Conservation (phyloP, 1,140 invertebrate species). For the Rhagoletis pomonella region DNA sequence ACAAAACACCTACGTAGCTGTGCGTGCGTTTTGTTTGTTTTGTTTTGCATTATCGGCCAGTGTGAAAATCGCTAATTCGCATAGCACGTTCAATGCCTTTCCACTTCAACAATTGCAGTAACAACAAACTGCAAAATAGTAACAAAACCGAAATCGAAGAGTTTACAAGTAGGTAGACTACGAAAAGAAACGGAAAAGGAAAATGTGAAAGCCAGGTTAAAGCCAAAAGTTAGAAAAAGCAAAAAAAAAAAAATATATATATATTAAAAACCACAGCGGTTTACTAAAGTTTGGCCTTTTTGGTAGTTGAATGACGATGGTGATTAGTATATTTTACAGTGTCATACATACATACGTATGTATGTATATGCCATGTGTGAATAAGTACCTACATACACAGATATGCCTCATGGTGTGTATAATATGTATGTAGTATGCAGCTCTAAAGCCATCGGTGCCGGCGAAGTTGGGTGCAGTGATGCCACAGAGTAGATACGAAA, state of each 20-base stretch:
- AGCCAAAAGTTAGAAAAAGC: constrained; percentile 3
- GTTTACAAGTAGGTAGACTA: constrained; percentile 12
- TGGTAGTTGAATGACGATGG: constrained; percentile 7
- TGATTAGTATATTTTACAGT: background rate
- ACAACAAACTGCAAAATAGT: background rate
- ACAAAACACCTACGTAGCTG: background rate
- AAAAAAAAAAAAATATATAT: background rate
- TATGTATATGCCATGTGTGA: background rate
- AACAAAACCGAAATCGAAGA: background rate
- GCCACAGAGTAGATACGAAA: too few relatives aligned
- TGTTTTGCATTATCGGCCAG: constrained; percentile 17
- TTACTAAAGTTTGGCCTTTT: constrained; percentile 43
- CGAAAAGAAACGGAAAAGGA: background rate
- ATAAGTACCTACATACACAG: too few relatives aligned
- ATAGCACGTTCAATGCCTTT: constrained; percentile 21
- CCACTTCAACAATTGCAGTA: constrained; percentile 11
- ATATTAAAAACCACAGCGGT: background rate
- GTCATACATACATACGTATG: background rate
- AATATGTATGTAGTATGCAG: background rate
- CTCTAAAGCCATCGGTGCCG: background rate
- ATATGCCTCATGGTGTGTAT: background rate
- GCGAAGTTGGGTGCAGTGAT: background rate
- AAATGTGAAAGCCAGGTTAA: constrained; percentile 45
- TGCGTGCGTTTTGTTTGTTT: background rate
- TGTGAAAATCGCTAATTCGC: constrained; percentile 29